These are phyloP conservation scores for Euura saliciscinereae DNA, from an alignment of 1,140 invertebrate genomes.

Conservation along the genomic window DNA sequence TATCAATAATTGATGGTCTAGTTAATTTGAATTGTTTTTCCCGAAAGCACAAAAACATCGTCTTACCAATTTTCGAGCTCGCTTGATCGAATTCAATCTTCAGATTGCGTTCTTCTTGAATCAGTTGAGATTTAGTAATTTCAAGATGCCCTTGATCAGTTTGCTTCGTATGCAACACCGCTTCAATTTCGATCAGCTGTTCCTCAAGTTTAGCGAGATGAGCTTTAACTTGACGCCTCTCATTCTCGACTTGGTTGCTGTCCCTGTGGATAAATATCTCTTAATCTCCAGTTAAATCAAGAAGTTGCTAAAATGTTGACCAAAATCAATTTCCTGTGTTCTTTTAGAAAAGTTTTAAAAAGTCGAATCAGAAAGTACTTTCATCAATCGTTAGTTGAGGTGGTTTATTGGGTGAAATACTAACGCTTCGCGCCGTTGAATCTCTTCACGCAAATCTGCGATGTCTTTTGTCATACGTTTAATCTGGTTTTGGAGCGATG, in stretches of 20 bases:
- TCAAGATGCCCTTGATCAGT: conserved; percentile 58
- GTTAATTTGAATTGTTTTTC: background rate
- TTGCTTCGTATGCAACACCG: conserved; percentile 54
- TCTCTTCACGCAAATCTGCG: conserved; percentile 34
- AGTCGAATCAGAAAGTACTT: too few species aligned
- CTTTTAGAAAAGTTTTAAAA: too few species aligned
- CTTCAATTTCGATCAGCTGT: conserved; percentile 52
- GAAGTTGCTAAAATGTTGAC: too few species aligned
- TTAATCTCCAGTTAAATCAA: too few species aligned
- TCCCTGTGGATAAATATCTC: conserved; percentile 24
- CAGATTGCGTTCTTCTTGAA: conserved; percentile 46
- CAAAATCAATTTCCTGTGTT: too few species aligned
- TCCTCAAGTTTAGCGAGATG: conserved; percentile 37
- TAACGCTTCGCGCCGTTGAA: conserved; percentile 45
- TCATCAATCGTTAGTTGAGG: too few species aligned
- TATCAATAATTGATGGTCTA: too few species aligned
- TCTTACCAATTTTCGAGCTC: conserved; percentile 45
- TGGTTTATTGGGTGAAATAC: background rate
- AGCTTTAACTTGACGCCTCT: conserved; percentile 31
- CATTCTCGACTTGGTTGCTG: conserved; percentile 29
- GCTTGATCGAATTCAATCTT: conserved; percentile 43
- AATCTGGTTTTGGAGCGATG: conserved; percentile 21
- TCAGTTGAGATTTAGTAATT: conserved; percentile 46
- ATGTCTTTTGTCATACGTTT: conserved; percentile 43
- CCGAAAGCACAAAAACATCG: background rate